Base-by-base conservation (phyloP, 2,888 invertebrate genomes). In the Phalangium opilio region DNA sequence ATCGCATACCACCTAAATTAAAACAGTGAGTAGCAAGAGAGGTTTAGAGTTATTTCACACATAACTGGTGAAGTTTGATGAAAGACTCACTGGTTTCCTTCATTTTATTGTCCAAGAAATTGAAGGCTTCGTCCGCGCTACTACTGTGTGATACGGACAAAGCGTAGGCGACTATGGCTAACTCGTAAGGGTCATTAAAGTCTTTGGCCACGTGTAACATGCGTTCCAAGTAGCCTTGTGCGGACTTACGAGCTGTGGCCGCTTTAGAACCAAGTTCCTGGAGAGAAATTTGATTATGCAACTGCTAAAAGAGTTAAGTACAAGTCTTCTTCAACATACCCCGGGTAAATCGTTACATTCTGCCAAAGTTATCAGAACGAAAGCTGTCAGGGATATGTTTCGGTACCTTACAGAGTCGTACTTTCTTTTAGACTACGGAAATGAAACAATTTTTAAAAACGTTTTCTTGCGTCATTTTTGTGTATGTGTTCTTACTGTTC, bases 371-470 rank as follows among this genome's bases (percentile, higher is more conserved):
- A 93, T 86, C 7, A 95, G 72, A 0, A 91, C 89, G 62, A 93
- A 90, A 0, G 95, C 90, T 0, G 95, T 95, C 17, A 95, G 70
- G 1, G 87, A 83, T 20, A 93, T 81, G 63, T 90, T 90, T 14
- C 83, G 46, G 39, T 53, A 53, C 11, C 51, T 45, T 14, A 54
- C 43, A 27, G 50, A 49, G 35, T 58, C 59, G 41, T 52, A 50
- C 0, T 50, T 46, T 7, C 49, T 40, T 32, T 51, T 50, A 15
- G 49, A 47, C 54, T 56, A 21, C n/a, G n/a, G n/a, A n/a, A n/a
- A n/a, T n/a, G 27, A 54, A 44, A 18, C 11, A 20, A 39, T 15
- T 36, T 43, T 39, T 27, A 27, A 27, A n/a, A n/a, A n/a, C n/a
- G n/a, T n/a, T n/a, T n/a, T n/a, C n/a, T n/a, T n/a, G n/a, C n/a